Evolutionary conservation across 2,888 invertebrate genomes (phyloP), one percentile per base, ranked within the genome.

Genomic region (Chrysolina haemoptera): DNA sequence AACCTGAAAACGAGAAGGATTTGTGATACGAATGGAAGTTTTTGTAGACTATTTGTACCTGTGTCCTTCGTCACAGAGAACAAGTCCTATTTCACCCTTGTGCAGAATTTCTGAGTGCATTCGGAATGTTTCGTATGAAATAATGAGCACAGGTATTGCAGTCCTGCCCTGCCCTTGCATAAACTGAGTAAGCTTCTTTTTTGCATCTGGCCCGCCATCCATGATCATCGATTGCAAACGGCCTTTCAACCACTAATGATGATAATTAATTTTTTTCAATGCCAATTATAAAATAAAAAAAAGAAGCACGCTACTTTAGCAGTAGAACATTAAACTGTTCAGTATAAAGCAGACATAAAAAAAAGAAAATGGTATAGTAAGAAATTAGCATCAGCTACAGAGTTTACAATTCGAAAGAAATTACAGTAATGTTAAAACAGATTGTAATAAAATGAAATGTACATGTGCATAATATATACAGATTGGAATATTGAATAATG

Each of bases 11-110:
- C 18, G 14, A 43, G 22, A n/a, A 8, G 10, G n/a, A 55, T 3
- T n/a, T 53, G n/a, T 35, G 50, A 53, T 18, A 11, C 5, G 1
- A 41, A 20, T n/a, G 14, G 12, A 0, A 68, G 22, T 66, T 20
- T 12, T n/a, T 43, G 55, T 46, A 43, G 9, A 27, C n/a, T 68
- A 18, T 20, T 63, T 41, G 64, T 77, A 81, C 82, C 82, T 79
- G 88, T 99, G 99, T 0, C 99, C 93, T 89, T 99, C 99, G 89
- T 99, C 99, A 89, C 99, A 99, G n/a, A 99, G 91, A 0, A 99
- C 96, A 77, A 99, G 90, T 18, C 98, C 99, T 27, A 99, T 95
- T 89, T 97, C 96, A 41, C 95, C 94, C 74, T 93, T 93, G 85
- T 98, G 96, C 62, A 99, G 89, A 72, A 97, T 96, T 70, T 93